These are phyloP conservation scores for Habrosyne pyritoides DNA, from an alignment of 2,888 invertebrate genomes.

Conservation along the genomic window DNA sequence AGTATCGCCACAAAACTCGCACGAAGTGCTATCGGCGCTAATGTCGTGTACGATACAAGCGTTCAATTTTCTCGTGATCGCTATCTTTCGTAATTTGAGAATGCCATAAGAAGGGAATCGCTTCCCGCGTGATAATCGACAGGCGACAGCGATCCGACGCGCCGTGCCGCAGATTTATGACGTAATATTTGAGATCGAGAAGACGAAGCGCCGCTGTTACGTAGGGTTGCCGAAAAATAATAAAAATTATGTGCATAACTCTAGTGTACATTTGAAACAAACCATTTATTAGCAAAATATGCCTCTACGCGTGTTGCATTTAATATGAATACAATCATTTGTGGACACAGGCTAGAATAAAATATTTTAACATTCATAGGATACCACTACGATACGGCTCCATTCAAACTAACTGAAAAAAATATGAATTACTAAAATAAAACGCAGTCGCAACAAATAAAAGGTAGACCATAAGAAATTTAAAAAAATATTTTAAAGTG, in stretches of 20 bases:
- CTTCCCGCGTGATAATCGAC: constrained; percentile 67
- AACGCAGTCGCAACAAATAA: not conserved
- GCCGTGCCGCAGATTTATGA: constrained; percentile 64
- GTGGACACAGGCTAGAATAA: not conserved
- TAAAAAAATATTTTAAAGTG: no score
- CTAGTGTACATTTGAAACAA: not conserved
- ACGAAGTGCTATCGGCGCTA: constrained; percentile 11
- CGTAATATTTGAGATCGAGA: constrained; percentile 56
- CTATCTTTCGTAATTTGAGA: constrained; percentile 53
- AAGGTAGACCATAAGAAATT: no score
- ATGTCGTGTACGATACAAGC: constrained; percentile 27
- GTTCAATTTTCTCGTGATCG: constrained; percentile 50
- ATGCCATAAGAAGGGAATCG: constrained; percentile 43
- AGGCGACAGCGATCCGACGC: constrained; percentile 60
- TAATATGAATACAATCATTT: not conserved
- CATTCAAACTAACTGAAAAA: not conserved
- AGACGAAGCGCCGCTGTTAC: constrained; percentile 33
- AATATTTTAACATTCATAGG: not conserved
- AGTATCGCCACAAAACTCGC: constrained; percentile 13
- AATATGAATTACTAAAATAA: not conserved
- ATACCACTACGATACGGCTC: not conserved
- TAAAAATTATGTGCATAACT: not conserved
- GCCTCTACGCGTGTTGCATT: not conserved
- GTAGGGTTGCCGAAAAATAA: constrained; percentile 7
- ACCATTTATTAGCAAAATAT: not conserved